Base-by-base conservation (phyloP, 2,797 vertebrate genomes). In the Alosa sapidissima region DNA sequence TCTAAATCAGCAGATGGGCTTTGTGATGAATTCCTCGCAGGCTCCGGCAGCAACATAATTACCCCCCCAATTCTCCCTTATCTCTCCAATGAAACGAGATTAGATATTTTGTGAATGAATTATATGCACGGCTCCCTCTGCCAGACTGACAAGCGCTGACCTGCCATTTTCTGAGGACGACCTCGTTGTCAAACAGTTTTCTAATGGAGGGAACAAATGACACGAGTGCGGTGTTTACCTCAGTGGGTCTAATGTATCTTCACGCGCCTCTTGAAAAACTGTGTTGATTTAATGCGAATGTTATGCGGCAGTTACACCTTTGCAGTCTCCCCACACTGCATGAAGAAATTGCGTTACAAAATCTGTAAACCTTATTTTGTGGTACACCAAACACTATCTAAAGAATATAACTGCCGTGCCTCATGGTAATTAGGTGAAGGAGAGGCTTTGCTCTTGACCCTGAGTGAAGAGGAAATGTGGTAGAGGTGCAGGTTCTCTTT, bases 81-180 rank as follows among this genome's bases (percentile, higher is more conserved):
- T 96, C 96, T 96, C 95, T 94, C 93, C 95, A 96, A 97, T 96
- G 95, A 96, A 93, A 96, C 96, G 96, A 96, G 95, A 96, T 94
- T 95, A 96, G 93, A 95, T 95, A 94, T 95, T 95, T 95, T 94
- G 92, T 93, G 93, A 94, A 93, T 91, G 90, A 93, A 94, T 94
- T 93, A 91, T 92, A 94, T 91, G 91, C 91, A 91, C 92, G 5
- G 72, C 90, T 86, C 88, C 89, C 91, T 88, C 91, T 81, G 87
- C 83, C 89, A 92, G 90, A 92, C 92, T 91, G 91, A 88, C 88
- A 86, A 86, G 84, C 85, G 87, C 87, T 89, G 82, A 89, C 84
- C 87, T 81, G 36, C 82, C 78, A 72, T 62, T 33, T 72, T 84
- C 85, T 13, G 47, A 81, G 58, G 49, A 82, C 10, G 62, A 72